Percentiles rank a stretch among this genome's conserved stretches.
phyloP scores from a whole-genome alignment of 2,888 invertebrate species.

The Thalpophila matura region DNA sequence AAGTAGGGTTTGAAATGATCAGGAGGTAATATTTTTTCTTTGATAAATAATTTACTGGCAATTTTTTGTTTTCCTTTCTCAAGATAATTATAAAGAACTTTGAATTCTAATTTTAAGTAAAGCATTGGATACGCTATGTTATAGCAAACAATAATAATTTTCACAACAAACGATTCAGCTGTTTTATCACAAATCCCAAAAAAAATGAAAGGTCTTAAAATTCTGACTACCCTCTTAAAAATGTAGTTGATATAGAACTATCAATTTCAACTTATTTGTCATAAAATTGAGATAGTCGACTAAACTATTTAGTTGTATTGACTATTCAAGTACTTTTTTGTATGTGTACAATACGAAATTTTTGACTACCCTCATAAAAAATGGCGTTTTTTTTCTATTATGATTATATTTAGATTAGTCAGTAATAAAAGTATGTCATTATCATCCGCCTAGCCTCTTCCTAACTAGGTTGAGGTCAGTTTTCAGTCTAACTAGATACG shows the following conservation, averaged over 20 bases:
- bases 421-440: too few species aligned
- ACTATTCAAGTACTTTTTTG: conserved; percentile 50
- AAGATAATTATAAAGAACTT: too few species aligned
- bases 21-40: too few species aligned
- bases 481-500: too few species aligned
- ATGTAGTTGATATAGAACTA: conserved; percentile 10
- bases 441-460: too few species aligned
- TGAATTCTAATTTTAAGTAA: too few species aligned
- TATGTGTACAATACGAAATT: conserved; percentile 20
- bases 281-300: conserved; percentile 16
- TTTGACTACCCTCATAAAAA: conserved; percentile 6
- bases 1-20: too few species aligned
- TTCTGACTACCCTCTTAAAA: conserved; percentile 28
- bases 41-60: too few species aligned
- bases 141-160: not conserved
- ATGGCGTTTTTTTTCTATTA: not conserved
- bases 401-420: too few species aligned
- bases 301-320: conserved; percentile 11
- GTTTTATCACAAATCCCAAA: not conserved
- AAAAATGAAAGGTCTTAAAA: not conserved
- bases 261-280: conserved; percentile 15
- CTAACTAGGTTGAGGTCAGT: too few species aligned
- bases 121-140: too few species aligned
- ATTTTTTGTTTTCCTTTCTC: too few species aligned
- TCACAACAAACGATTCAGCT: not conserved